These are phyloP conservation scores for Pseudomyrmex concolor DNA, from an alignment of 1,140 invertebrate genomes.

Conservation along the genomic window DNA sequence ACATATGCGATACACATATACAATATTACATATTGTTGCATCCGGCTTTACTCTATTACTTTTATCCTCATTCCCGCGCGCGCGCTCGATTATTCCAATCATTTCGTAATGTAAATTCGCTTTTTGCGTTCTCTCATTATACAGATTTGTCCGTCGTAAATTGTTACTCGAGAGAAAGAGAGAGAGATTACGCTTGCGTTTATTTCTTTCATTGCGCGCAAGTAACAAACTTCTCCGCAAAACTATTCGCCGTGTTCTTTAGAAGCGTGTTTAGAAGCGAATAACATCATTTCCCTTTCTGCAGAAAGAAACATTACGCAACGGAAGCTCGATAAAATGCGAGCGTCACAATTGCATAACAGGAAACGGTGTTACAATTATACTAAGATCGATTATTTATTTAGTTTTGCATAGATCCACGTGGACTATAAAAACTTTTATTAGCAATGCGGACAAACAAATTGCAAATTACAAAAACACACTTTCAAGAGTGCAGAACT, in stretches of 20 bases:
- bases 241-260: background rate
- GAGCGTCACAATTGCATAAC: background rate
- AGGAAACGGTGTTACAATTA: too few species aligned
- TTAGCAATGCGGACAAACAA: background rate
- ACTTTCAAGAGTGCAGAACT: background rate
- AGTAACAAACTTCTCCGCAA: too few species aligned
- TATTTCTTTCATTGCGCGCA: constrained; percentile 27
- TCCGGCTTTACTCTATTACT: constrained; percentile 13
- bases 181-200: background rate
- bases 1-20: background rate
- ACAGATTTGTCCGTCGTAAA: constrained; percentile 29
- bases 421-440: too few species aligned
- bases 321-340: background rate
- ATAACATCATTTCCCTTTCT: too few species aligned
- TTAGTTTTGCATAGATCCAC: too few species aligned
- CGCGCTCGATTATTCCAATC: constrained; percentile 23
- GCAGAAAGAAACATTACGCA: background rate
- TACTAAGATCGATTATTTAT: too few species aligned
- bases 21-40: too few species aligned
- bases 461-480: background rate
- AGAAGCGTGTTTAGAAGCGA: background rate
- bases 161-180: constrained; percentile 20
- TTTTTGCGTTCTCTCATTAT: constrained; percentile 41
- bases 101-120: constrained; percentile 33
- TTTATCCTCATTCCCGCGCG: background rate